Conservation (phyloP, 2,888 invertebrate genomes). For the Ichneumoninae sp. region DNA sequence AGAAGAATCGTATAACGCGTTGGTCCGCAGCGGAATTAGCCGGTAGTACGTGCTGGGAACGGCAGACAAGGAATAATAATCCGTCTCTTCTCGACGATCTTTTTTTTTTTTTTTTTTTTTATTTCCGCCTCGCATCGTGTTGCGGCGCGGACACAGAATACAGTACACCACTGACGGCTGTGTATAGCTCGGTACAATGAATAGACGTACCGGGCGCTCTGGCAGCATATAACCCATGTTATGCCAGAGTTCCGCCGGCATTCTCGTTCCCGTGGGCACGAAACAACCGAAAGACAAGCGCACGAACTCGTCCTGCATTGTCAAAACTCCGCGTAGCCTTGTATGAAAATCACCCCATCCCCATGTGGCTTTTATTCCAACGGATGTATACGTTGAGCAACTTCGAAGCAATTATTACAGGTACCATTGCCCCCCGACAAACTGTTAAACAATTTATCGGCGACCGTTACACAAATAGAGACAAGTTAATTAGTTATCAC, state of each 20-base stretch:
- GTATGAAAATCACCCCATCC: background rate
- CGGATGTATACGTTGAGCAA: background rate
- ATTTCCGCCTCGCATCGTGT: slow-evolving; percentile 7
- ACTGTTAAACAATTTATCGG: slow-evolving; percentile 1
- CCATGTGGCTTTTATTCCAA: background rate
- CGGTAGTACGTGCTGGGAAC: slow-evolving; percentile 13
- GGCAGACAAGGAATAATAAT: slow-evolving; percentile 14
- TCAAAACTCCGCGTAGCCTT: background rate
- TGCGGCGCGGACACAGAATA: background rate
- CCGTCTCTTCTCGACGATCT: slow-evolving; percentile 7
- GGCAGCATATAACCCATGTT: slow-evolving; percentile 13
- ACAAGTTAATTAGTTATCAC: background rate
- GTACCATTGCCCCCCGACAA: background rate
- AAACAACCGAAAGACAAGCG: slow-evolving; percentile 10
- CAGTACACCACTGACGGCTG: slow-evolving; percentile 4
- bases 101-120: background rate
- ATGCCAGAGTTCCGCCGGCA: background rate
- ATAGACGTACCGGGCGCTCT: slow-evolving; percentile 6
- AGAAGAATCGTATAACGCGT: slow-evolving; percentile 17
- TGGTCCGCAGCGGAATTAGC: slow-evolving; percentile 14
- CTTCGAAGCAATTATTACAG: background rate
- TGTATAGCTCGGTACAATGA: background rate
- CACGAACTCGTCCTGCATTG: background rate
- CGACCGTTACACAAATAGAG: background rate
- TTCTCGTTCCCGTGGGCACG: slow-evolving; percentile 7